Conservation (phyloP, 2,888 invertebrate genomes). For the Sceliomorpha sp. region DNA sequence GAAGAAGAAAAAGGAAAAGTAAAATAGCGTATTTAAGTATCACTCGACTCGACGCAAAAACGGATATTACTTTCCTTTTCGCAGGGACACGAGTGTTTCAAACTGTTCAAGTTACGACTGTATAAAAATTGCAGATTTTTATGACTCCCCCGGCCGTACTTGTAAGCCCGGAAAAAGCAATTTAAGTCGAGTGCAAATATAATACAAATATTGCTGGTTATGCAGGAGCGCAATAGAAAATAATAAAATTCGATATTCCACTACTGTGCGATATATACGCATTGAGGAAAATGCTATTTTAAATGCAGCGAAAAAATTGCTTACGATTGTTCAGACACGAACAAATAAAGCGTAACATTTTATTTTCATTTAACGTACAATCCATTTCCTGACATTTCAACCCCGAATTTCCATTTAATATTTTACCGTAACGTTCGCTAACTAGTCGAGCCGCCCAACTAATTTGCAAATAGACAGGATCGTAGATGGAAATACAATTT, state of each 20-base stretch:
- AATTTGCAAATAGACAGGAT: too few species aligned
- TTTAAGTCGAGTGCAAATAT: conserved; percentile 42
- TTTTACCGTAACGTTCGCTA: too few species aligned
- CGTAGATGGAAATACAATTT: too few species aligned
- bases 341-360: too few species aligned
- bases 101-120: conserved; percentile 34
- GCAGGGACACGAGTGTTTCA: conserved; percentile 30
- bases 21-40: conserved; percentile 23
- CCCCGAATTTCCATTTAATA: too few species aligned
- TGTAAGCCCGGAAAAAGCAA: conserved; percentile 42
- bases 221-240: conserved; percentile 28
- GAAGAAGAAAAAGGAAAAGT: too few species aligned
- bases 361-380: too few species aligned
- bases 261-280: conserved; percentile 8
- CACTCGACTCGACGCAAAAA: conserved; percentile 12
- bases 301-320: too few species aligned
- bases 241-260: conserved; percentile 29
- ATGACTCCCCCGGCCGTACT: conserved; percentile 27
- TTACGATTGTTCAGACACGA: neutral
- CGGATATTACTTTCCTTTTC: conserved; percentile 30
- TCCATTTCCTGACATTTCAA: too few species aligned
- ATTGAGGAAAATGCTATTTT: neutral
- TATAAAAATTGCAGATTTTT: conserved; percentile 36
- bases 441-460: too few species aligned
- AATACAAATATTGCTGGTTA: conserved; percentile 40